Conservation (phyloP, 2,888 invertebrate genomes). For the Proisotoma minuta region DNA sequence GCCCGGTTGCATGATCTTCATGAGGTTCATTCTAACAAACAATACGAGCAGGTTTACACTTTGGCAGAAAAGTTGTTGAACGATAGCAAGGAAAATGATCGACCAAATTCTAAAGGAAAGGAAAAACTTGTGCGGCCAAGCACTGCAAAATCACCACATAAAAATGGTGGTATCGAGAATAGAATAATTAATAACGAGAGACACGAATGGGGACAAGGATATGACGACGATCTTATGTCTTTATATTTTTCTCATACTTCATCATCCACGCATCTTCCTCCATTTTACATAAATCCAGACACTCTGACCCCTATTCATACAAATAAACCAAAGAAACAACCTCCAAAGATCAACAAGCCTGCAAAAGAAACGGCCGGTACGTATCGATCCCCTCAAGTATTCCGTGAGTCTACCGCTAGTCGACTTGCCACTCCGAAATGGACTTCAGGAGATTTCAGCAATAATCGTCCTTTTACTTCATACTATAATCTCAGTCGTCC, state of each 20-base stretch:
- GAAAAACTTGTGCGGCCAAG: too few relatives aligned
- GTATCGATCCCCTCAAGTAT: background rate
- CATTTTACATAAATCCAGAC: background rate
- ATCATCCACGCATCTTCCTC: background rate
- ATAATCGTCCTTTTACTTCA: background rate
- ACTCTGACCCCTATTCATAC: background rate
- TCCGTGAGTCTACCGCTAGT: background rate
- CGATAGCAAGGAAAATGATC: too few relatives aligned
- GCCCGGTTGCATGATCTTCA: background rate
- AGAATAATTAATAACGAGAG: too few relatives aligned
- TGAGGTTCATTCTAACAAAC: background rate
- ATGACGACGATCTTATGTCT: background rate
- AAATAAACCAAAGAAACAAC: background rate
- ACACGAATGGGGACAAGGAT: background rate
- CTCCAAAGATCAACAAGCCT: background rate
- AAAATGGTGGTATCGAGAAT: too few relatives aligned
- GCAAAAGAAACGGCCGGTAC: background rate
- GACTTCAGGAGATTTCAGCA: background rate
- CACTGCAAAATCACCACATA: too few relatives aligned
- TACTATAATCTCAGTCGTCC: background rate
- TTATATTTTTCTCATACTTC: too few relatives aligned
- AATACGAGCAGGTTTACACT: background rate
- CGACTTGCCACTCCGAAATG: conserved; percentile 3
- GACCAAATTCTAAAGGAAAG: too few relatives aligned
- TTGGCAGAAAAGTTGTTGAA: too few relatives aligned